Evolutionary conservation across 2,888 invertebrate species (phyloP), one percentile per base, ranked within the genome.

Genomic region (Lithophane ornitopus): DNA sequence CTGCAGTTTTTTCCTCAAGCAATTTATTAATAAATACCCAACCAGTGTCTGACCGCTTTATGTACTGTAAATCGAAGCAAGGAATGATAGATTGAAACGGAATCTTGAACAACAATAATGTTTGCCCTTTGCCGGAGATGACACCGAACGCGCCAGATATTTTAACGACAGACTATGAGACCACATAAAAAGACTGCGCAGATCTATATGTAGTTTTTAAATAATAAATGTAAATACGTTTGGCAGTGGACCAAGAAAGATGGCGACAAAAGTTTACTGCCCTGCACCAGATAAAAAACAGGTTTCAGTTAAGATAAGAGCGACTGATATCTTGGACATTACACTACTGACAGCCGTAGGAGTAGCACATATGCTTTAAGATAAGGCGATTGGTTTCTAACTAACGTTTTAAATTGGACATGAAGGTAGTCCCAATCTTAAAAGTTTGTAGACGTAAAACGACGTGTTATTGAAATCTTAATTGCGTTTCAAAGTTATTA

Each of bases 201-300:
- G 39, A 72, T 74, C 68, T 76, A 71, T 73, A 69, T 70, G 69
- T 76, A 72, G 76, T 78, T 81, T 76, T 81, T 62, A 81, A 80
- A 82, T 82, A 82, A 88, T 82, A 84, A 82, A 87, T 84, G 81
- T 73, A 79, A 79, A 81, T 86, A 82, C 80, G 76, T 80, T 89
- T 91, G 90, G 91, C 90, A 49, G 28, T 67, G 66, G 46, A 83
- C 85, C 91, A 91, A 89, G 78, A 86, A 84, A 73, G 69, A 82
- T 79, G 85, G 86, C 87, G 86, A 85, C 87, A 80, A 86, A 86
- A 85, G 90, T 89, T 89, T 87, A 90, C 87, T 89, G 88, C 85
- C 84, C 88, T 84, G 73, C 83, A 85, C 82, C 80, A 80, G 87
- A 85, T 81, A 82, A 84, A 84, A 82, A 85, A 84, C 81, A 78